phyloP scores from a whole-genome alignment of 2,113 vertebrate genomes.

The Mormoops blainvillei region DNA sequence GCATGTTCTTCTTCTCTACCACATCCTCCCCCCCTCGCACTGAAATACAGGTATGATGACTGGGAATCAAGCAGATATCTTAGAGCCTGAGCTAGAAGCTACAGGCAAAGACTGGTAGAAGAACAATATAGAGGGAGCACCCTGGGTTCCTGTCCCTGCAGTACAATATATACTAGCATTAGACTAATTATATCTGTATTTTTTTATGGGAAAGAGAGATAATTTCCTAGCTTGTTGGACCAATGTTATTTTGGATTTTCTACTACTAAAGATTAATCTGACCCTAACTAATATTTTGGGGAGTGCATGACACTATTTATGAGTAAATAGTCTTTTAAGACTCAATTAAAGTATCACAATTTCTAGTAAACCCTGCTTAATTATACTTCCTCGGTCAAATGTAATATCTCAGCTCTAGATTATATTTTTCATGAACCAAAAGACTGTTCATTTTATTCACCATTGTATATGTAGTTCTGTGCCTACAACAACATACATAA shows the following conservation, averaged over 20 bases:
- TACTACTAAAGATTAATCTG: background rate
- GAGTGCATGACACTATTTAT: background rate
- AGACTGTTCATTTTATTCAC: background rate
- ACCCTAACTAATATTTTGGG: background rate
- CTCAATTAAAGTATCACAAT: background rate
- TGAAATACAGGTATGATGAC: background rate
- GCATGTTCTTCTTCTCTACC: background rate
- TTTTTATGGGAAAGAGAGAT: background rate
- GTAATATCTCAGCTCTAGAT: background rate
- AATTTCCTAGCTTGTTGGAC: background rate
- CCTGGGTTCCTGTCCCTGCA: background rate
- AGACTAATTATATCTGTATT: background rate
- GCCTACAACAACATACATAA: background rate
- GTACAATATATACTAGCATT: rapidly evolving
- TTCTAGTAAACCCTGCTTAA: background rate
- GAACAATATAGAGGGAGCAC: background rate
- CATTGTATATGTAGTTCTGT: background rate
- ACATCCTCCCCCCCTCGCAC: too few species aligned
- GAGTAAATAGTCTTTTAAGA: background rate
- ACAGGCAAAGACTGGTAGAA: background rate
- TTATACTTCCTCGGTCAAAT: background rate
- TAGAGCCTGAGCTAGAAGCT: background rate
- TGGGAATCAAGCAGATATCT: background rate
- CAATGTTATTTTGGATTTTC: background rate
- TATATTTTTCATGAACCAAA: background rate